Conservation (phyloP, 2,797 vertebrate species). For the Mallotus villosus region DNA sequence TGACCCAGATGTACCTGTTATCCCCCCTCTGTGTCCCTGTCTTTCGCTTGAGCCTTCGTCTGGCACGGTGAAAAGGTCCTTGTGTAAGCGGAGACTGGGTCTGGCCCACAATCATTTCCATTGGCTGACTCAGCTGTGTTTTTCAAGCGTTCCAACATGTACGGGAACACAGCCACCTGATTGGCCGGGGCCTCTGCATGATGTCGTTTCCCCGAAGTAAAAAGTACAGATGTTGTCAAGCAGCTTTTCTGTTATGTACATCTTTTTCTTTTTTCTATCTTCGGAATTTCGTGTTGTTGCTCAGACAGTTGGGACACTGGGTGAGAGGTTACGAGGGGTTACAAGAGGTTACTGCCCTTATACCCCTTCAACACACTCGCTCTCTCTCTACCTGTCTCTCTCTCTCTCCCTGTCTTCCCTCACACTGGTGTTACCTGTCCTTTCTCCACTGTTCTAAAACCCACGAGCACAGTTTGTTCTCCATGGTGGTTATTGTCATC, state of each 20-base stretch:
- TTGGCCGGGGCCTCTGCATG: slow-evolving; percentile 5
- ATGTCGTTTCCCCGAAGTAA: slow-evolving; percentile 8
- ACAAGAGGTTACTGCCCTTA: neutral
- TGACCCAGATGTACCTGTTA: slow-evolving; percentile 41
- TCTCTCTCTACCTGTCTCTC: slow-evolving; percentile 11
- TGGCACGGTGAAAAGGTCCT: too few species aligned
- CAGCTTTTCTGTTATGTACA: slow-evolving; percentile 23
- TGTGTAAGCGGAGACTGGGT: too few species aligned
- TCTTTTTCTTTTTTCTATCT: slow-evolving; percentile 13
- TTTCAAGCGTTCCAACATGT: neutral
- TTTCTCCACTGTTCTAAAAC: too few species aligned
- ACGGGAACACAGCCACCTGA: neutral
- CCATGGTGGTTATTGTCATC: too few species aligned
- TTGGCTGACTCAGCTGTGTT: too few species aligned
- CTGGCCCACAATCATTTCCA: too few species aligned
- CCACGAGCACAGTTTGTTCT: too few species aligned
- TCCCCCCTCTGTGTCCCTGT: neutral
- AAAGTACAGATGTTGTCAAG: slow-evolving; percentile 45
- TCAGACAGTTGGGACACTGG: slow-evolving; percentile 36
- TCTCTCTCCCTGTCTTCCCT: too few species aligned
- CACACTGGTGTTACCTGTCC: too few species aligned
- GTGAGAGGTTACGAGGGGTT: slow-evolving; percentile 49
- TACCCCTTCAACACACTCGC: too few species aligned
- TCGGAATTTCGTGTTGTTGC: slow-evolving; percentile 36
- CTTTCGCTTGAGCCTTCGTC: too few species aligned